These are phyloP conservation scores for Salminus brasiliensis DNA, from an alignment of 2,113 vertebrate species.

Conservation along the genomic window DNA sequence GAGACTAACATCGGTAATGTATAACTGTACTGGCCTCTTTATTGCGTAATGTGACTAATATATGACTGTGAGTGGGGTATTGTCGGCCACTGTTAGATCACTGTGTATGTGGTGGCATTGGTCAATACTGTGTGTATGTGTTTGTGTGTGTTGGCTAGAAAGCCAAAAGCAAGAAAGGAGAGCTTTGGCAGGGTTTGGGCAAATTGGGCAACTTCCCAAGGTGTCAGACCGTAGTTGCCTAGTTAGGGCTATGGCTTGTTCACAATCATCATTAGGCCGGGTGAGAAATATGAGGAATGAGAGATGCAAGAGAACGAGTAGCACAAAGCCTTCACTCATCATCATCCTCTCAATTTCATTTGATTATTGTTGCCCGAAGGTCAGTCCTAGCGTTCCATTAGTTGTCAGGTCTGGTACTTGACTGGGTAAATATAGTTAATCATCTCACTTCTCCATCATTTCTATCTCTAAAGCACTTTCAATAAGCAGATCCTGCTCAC, in stretches of 20 bases:
- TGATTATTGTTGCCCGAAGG: too few relatives aligned
- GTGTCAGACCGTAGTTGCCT: too few relatives aligned
- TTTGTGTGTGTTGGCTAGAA: neutral
- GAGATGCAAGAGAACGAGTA: too few relatives aligned
- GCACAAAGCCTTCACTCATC: too few relatives aligned
- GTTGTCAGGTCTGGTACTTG: neutral
- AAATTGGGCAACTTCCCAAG: too few relatives aligned
- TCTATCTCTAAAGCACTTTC: neutral
- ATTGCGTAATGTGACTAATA: conserved; percentile 3
- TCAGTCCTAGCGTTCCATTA: neutral
- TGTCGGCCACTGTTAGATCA: neutral
- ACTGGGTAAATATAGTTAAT: neutral
- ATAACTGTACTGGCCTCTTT: neutral
- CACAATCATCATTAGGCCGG: too few relatives aligned
- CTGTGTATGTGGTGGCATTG: neutral
- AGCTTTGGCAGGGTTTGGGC: too few relatives aligned
- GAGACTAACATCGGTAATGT: conserved; percentile 1
- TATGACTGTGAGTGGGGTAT: neutral
- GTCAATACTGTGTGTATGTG: neutral
- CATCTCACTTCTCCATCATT: neutral
- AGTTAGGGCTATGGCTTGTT: too few relatives aligned
- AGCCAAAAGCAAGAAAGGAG: neutral
- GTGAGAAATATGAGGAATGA: too few relatives aligned
- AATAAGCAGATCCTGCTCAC: neutral
- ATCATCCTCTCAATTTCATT: too few relatives aligned